Evolutionary conservation across 2,888 invertebrate genomes (phyloP), one percentile per base, ranked within the genome.

Genomic region (Rhagonycha fulva): DNA sequence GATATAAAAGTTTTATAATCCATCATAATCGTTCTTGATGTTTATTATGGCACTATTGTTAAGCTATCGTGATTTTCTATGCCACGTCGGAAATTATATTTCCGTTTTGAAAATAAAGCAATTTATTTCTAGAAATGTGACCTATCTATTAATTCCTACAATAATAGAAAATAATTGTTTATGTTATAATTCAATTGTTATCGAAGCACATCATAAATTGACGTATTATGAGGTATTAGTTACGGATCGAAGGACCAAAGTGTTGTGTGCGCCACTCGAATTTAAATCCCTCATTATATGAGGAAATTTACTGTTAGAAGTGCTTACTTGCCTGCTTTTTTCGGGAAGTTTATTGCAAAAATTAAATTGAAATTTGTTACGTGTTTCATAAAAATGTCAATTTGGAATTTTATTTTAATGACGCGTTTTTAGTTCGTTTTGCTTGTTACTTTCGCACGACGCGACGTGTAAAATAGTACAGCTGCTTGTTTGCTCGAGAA

Each of bases 401-500:
- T 47, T 47, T 47, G 63, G 26, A 66, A 66, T 24, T 66, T 66
- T 26, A 66, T 66, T 66, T 66, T 66, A 66, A 66, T 66, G 63
- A 66, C 26, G 63, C 26, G 63, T 24, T 66, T 66, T 47, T 47
- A 47, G 47, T 47, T 47, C 47, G 47, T n/a, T 47, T 47, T 47
- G 47, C 47, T 47, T 47, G 47, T 47, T 47, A 47, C 47, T 47
- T 47, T 47, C 47, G 47, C 47, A 47, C 47, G 47, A 47, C 12
- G 63, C 26, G 23, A 66, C 24, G 63, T 66, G 63, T 66, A 66
- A 66, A 66, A 66, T 66, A 24, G 63, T 66, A 26, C 63, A 66
- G 63, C 63, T 66, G 63, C 63, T 66, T 66, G 63, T 66, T 69
- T 68, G 23, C 63, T 73, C 68, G 74, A 30, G 74, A 74, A 62